Base-by-base conservation (phyloP, 2,888 invertebrate species). In the Oligia fasciuncula region DNA sequence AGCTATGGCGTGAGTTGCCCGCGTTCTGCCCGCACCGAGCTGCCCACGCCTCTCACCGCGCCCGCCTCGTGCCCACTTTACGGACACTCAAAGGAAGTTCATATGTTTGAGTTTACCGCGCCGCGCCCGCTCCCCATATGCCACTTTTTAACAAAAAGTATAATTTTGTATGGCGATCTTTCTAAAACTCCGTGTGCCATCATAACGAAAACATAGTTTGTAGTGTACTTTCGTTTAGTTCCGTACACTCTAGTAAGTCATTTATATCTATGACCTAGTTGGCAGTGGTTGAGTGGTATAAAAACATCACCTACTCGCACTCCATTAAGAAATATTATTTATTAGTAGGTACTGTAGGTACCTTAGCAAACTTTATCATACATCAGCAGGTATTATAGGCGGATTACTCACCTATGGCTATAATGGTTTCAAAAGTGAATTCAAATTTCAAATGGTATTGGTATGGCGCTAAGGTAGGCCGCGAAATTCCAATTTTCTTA, bases 201-300 rank as follows among this genome's bases (percentile, higher is more conserved):
- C 67, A 14, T 67, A 14, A 65, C 66, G 43, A 43, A 57, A 72
- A 29, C 62, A 2, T 65, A 65, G 11, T 19, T 19, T 35, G 4
- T 57, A 35, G 29, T 62, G 29, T 29, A 62, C 62, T 62, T 29
- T 62, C n/a, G 17, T 63, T 35, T 63, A 63, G 63, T 35, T 17
- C 63, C 9, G 35, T 63, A 17, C 11, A 71, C 46, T 35, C 2
- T 75, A 77, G 40, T 57, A 40, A 63, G 46, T 68, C 63, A 63
- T 73, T 70, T 81, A 75, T 81, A 81, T 60, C 43, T 65, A 81
- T 81, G 83, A 67, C 81, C 83, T 29, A 76, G 29, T 81, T 82
- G 81, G 83, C 76, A 82, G 60, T 29, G 29, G 29, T 29, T 29
- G 29, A 29, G 29, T 29, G 9, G 17, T 46, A 19, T 74, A 60